Percentiles rank a stretch among this genome's conserved stretches.
Evolutionary conservation across 2,888 invertebrate genomes (phyloP).

Genomic region (Archips crataeganus): DNA sequence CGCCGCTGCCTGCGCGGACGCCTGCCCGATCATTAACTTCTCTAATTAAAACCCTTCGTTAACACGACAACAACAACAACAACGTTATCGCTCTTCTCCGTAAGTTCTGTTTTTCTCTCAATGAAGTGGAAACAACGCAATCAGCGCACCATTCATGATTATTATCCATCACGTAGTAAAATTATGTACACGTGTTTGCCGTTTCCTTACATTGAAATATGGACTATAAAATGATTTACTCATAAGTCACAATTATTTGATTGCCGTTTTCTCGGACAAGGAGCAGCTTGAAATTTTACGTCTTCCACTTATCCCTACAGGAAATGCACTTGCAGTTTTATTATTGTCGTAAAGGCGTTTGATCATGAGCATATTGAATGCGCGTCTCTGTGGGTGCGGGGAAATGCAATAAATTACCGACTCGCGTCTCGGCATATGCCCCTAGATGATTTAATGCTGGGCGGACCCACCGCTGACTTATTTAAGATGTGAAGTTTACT

Average conservation of each 20-base stretch:
- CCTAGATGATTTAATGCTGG: constrained; percentile 63
- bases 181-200: constrained; percentile 34
- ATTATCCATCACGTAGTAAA: constrained; percentile 39
- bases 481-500: constrained; percentile 42
- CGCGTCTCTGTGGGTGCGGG: constrained; percentile 59
- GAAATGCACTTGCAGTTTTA: constrained; percentile 60
- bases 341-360: constrained; percentile 65
- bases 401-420: constrained; percentile 70
- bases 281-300: constrained; percentile 48
- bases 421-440: constrained; percentile 56
- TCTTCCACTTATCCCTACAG: constrained; percentile 49
- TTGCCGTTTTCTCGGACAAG: constrained; percentile 31
- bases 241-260: constrained; percentile 12
- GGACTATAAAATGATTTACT: constrained; percentile 13
- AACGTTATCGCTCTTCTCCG: constrained; percentile 52
- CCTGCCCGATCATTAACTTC: constrained; percentile 72
- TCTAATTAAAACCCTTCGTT: constrained; percentile 70
- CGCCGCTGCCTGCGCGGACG: constrained; percentile 63
- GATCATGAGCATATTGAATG: constrained; percentile 65
- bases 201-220: constrained; percentile 32
- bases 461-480: constrained; percentile 54
- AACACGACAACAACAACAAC: too few species aligned
- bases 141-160: constrained; percentile 42
- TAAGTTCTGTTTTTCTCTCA: constrained; percentile 43
- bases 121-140: constrained; percentile 42